Percentiles rank a stretch among this genome's conserved stretches.
phyloP scores from a whole-genome alignment of 2,888 invertebrate genomes.

The Caenorhabditis sinica region DNA sequence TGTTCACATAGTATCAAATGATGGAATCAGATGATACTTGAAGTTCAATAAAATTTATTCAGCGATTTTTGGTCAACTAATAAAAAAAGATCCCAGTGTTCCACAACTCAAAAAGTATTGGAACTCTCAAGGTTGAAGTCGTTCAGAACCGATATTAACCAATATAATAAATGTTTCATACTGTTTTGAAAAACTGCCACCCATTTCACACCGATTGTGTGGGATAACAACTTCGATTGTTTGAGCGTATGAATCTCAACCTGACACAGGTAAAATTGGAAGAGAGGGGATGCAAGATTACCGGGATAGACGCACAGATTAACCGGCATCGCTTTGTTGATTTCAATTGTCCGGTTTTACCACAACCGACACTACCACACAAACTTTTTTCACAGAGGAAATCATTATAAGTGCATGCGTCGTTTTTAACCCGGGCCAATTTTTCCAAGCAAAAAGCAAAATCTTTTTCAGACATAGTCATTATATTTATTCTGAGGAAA shows the following conservation, averaged over 20 bases:
- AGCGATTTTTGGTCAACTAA: too few species aligned
- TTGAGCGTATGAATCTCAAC: constrained; percentile 27
- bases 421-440: constrained; percentile 13
- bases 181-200: constrained; percentile 36
- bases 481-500: constrained; percentile 44
- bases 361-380: constrained; percentile 18
- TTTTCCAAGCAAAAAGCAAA: constrained; percentile 1
- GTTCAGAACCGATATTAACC: too few species aligned
- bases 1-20: not conserved
- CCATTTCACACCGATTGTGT: constrained; percentile 45
- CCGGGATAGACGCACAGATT: constrained; percentile 58
- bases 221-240: constrained; percentile 55
- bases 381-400: constrained; percentile 37
- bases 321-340: constrained; percentile 65
- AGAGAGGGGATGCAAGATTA: constrained; percentile 53
- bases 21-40: not conserved
- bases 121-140: too few species aligned
- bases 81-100: too few species aligned
- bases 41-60: too few species aligned
- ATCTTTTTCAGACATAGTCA: constrained; percentile 38
- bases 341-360: constrained; percentile 65
- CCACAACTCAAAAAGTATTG: too few species aligned
- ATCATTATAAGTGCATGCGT: constrained; percentile 38
- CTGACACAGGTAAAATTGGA: constrained; percentile 17
- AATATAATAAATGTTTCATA: constrained; percentile 9